A percentile compares a stretch with the other conserved stretches of the same genome.
Conservation (phyloP, 2,113 vertebrate genomes). For the Prietella phreatophila region DNA sequence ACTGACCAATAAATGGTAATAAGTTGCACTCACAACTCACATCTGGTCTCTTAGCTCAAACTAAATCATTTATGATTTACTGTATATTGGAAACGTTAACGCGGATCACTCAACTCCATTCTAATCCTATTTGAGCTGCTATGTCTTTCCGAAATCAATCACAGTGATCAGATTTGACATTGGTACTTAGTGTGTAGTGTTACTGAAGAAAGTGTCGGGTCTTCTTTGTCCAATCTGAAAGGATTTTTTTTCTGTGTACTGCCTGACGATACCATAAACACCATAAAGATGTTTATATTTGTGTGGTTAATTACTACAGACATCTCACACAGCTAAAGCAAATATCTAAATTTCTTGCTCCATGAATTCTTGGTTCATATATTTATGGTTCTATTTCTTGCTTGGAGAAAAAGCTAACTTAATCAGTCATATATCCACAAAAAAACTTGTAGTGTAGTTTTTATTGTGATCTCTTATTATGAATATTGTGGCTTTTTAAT, state of each 20-base stretch:
- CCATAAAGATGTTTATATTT: neutral
- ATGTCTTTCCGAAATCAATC: neutral
- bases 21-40: neutral
- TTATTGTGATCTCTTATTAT: neutral
- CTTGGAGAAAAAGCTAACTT: neutral
- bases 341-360: neutral
- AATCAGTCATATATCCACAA: neutral
- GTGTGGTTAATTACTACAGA: neutral
- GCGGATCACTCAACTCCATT: neutral
- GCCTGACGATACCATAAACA: neutral
- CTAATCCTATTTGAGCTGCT: neutral
- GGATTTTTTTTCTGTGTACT: neutral
- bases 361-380: neutral
- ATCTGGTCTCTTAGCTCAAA: neutral
- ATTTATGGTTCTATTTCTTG: neutral
- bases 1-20: constrained; percentile 24
- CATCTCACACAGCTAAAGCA: constrained; percentile 3
- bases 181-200: neutral
- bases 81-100: constrained; percentile 15
- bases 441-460: too few species aligned
- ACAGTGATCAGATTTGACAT: constrained; percentile 3
- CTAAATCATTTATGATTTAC: constrained; percentile 23
- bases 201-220: neutral
- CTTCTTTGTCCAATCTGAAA: neutral
- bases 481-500: neutral